These are phyloP conservation scores for Drosophila hamatofila DNA, from an alignment of 2,888 invertebrate genomes.

Conservation along the genomic window DNA sequence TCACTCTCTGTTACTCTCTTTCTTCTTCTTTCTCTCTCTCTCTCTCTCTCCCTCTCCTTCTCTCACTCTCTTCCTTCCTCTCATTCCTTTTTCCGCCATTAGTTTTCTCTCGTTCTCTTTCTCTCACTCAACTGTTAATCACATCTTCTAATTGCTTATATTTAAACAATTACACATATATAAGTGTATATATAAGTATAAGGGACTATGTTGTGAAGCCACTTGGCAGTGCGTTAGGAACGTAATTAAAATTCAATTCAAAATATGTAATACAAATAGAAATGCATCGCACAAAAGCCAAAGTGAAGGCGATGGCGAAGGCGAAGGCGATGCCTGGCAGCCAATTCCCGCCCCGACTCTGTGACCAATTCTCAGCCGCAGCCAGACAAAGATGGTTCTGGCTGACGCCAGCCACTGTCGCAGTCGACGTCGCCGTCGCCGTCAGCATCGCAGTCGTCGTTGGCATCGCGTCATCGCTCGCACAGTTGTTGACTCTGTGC, in stretches of 20 bases:
- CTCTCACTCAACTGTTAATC: not conserved
- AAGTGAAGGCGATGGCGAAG: constrained; percentile 5
- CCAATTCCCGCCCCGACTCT: not conserved
- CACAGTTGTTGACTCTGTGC: constrained; percentile 48
- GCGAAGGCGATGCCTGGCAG: constrained; percentile 7
- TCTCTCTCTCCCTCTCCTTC: not conserved
- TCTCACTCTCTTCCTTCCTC: not conserved
- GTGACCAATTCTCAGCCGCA: constrained; percentile 15
- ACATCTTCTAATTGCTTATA: not conserved
- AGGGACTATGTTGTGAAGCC: not conserved
- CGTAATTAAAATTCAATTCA: constrained; percentile 55
- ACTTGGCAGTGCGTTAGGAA: constrained; percentile 40
- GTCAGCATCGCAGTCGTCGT: constrained; percentile 9
- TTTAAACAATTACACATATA: not conserved
- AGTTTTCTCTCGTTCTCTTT: not conserved
- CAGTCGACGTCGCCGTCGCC: constrained; percentile 22
- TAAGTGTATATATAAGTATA: not conserved
- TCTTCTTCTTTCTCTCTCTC: too few species aligned
- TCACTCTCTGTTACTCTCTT: too few species aligned
- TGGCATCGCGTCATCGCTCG: constrained; percentile 27
- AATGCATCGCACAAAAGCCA: constrained; percentile 14
- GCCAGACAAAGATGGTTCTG: constrained; percentile 44
- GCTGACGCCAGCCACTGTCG: constrained; percentile 40
- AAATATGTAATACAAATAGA: constrained; percentile 42
- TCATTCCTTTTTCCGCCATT: too few species aligned